Percentiles rank a stretch among this genome's conserved stretches.
These are phyloP conservation scores for Urocynchramus pylzowi DNA, from an alignment of 2,113 vertebrate species.

Conservation along the genomic window DNA sequence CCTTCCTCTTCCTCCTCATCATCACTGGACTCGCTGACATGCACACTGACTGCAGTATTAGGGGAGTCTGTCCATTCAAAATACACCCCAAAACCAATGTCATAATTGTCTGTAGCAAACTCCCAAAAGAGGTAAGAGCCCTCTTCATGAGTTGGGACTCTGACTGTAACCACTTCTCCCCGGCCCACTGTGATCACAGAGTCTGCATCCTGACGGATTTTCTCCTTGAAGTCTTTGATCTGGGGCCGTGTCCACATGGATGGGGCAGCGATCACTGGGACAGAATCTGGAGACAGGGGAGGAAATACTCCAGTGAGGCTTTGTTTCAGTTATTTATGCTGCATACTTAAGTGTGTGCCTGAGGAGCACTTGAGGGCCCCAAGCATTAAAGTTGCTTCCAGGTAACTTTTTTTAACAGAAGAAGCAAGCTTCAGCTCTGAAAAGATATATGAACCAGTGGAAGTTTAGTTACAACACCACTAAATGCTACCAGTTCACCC, in stretches of 20 bases:
- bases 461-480: neutral
- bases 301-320: neutral
- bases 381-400: neutral
- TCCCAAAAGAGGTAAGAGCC: slow-evolving; percentile 99
- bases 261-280: slow-evolving; percentile 92
- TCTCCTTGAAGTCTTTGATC: slow-evolving; percentile 98
- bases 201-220: slow-evolving; percentile 96
- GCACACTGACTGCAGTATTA: slow-evolving; percentile 93
- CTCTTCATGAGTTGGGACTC: slow-evolving; percentile 96
- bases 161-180: slow-evolving; percentile 96
- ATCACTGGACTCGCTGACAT: slow-evolving; percentile 97
- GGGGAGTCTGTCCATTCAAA: slow-evolving; percentile 98
- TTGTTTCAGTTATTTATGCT: neutral
- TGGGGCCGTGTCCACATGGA: slow-evolving; percentile 99
- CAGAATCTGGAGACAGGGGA: slow-evolving; percentile 71
- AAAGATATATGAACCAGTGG: neutral
- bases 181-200: slow-evolving; percentile 97
- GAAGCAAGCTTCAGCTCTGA: neutral
- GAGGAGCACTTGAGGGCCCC: neutral
- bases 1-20: slow-evolving; percentile 98
- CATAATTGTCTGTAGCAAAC: slow-evolving; percentile 98
- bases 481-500: neutral
- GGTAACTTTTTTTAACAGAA: neutral
- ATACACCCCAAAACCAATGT: slow-evolving; percentile 98
- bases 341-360: neutral